Evolutionary conservation across 2,888 invertebrate genomes (phyloP).

Genomic region (Ornithoptera alexandrae): DNA sequence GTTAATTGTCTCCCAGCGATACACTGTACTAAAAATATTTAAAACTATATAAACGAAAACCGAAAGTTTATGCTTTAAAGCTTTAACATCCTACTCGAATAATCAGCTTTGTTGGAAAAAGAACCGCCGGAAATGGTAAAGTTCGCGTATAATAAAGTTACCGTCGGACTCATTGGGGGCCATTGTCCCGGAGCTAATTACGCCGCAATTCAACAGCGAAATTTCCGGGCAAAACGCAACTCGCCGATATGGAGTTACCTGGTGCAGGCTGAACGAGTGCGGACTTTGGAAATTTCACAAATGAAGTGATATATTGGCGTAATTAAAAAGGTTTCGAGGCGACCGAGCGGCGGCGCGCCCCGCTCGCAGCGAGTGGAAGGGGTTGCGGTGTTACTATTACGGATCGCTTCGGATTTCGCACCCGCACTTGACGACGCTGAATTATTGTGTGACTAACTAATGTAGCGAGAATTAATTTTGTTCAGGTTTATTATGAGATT

Average conservation of each 20-base stretch:
- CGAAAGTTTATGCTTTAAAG: too few relatives aligned
- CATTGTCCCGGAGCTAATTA: conserved; percentile 14
- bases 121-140: not conserved
- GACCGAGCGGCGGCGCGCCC: conserved; percentile 33
- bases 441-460: conserved; percentile 46
- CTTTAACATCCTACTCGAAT: too few relatives aligned
- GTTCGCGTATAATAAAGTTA: not conserved
- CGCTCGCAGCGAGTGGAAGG: too few relatives aligned
- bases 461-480: conserved; percentile 40
- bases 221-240: conserved; percentile 9
- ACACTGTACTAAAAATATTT: too few relatives aligned
- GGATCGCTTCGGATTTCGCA: conserved; percentile 54
- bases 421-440: conserved; percentile 41
- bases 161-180: not conserved
- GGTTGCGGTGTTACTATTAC: conserved; percentile 35
- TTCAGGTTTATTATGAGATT: not conserved
- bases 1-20: too few relatives aligned
- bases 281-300: conserved; percentile 41
- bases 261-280: conserved; percentile 27
- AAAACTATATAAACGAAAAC: too few relatives aligned
- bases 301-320: conserved; percentile 62
- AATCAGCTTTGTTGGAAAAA: not conserved
- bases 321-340: conserved; percentile 63
- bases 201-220: conserved; percentile 11
- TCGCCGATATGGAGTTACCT: conserved; percentile 24